Base-by-base conservation (phyloP, 2,113 vertebrate genomes). In the Brachionichthys hirsutus region DNA sequence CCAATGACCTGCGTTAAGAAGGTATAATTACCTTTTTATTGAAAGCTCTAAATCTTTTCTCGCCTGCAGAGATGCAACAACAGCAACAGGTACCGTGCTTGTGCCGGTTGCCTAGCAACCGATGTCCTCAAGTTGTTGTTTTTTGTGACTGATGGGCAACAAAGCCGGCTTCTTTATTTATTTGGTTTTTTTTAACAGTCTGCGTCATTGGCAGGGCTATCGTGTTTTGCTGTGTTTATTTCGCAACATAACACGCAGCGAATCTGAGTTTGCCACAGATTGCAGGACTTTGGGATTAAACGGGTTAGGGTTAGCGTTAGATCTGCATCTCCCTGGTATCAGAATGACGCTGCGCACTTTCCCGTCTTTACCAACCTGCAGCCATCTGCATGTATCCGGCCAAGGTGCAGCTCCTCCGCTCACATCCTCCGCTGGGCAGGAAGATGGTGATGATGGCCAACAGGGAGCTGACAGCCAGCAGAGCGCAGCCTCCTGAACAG, bases 351-450 rank as follows among this genome's bases (percentile, higher is more conserved):
- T n/a, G n/a, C n/a, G n/a, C n/a, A n/a, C n/a, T n/a, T n/a, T n/a
- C n/a, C n/a, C n/a, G 6, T 56, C 15, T 59, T 46, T 42, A 87
- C 92, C 81, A 63, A 95, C 94, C 94, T 87, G 94, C 87, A n/a
- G 94, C 94, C 81, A 92, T 95, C 91, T 97, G 95, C 92, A 95
- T 94, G 92, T 96, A 96, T 54, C 94, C 94, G 8, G 94, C 94
- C 87, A 97, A 89, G 57, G 94, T 94, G 89, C 95, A 97, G 79
- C 93, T 72, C 86, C 92, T 82, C 75, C 92, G 88, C 89, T 97
- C 95, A n/a, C 94, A 95, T 74, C 90, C 87, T 84, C 95, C 94
- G 0, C 92, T 64, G 50, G 95, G 94, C 85, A 97, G 92, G 86
- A 97, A 94, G 75, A 97, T 85, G 22, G 94, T 93, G 38, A 95